Evolutionary conservation across 2,888 invertebrate genomes (phyloP).

Genomic region (Crocallis elinguaria): DNA sequence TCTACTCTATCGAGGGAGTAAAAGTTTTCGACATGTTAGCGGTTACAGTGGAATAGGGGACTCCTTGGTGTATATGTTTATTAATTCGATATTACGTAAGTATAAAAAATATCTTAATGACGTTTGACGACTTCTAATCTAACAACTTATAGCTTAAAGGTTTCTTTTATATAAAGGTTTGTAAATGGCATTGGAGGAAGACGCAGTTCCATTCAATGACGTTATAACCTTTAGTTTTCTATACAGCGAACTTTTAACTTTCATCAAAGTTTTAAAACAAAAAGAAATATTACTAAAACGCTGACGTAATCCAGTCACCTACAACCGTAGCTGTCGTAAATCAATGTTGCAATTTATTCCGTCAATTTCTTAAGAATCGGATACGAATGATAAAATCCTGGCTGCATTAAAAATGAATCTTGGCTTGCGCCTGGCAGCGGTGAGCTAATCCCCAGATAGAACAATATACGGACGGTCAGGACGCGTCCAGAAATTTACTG

Average conservation of each 20-base stretch:
- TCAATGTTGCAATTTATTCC: not conserved
- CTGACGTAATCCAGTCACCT: no score
- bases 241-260: no score
- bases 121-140: no score
- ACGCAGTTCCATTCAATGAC: no score
- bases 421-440: slow-evolving; percentile 33
- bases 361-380: slow-evolving; percentile 2
- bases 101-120: not conserved
- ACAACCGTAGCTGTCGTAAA: no score
- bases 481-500: slow-evolving; percentile 92
- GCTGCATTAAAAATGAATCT: slow-evolving; percentile 27
- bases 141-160: no score
- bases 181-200: no score
- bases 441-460: slow-evolving; percentile 79
- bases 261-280: no score
- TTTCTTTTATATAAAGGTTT: no score
- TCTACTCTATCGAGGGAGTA: slow-evolving; percentile 35
- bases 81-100: slow-evolving; percentile 15
- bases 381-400: slow-evolving; percentile 33
- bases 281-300: no score
- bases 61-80: slow-evolving; percentile 32
- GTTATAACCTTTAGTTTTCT: no score
- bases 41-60: slow-evolving; percentile 56
- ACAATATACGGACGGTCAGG: slow-evolving; percentile 78
- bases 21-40: slow-evolving; percentile 65